Evolutionary conservation across 2,797 vertebrate species (phyloP), one percentile per base, ranked within the genome.

Genomic region (Pseudomugil gertrudae): DNA sequence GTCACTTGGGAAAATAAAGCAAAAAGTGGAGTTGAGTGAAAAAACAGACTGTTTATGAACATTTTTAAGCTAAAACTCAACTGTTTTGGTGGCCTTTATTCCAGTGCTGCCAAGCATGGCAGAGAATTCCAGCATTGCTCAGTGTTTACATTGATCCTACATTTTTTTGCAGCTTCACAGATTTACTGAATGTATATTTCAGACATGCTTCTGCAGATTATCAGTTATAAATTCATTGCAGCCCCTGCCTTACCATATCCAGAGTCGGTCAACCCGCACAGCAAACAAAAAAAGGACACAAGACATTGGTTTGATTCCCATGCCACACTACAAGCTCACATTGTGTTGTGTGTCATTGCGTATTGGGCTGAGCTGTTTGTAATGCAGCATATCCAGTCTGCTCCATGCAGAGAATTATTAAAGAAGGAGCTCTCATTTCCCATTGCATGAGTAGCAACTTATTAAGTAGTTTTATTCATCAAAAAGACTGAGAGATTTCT

Each of bases 271-370:
- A 2, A 30, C 17, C 59, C 43, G 11, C 43, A 48, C 21, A 38
- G 35, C 53, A 57, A 60, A 73, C n/a, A 51, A 30, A 57, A 69
- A 66, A 26, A 15, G 27, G 17, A 30, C 35, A 65, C 54, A 61
- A 51, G 4, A 33, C 21, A 13, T 23, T 24, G 9, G 10, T 50
- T 50, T 24, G 11, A 23, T 50, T 23, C 47, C 21, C 47, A 50
- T 24, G 2, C 43, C 1, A 21, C n/a, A 19, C 30, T 36, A 32
- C 26, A 24, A 51, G 29, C 32, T 54, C 9, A 26, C 59, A 43
- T 26, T 30, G 35, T 5, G 2, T 21, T 57, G 11, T 19, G 40
- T 65, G 53, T 59, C 29, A n/a, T 35, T 38, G 63, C 24, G 19
- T 53, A 50, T 57, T 53, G 63, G 40, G 23, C 3, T 7, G 10